Percentiles rank a stretch among this genome's conserved stretches.
Evolutionary conservation across 2,113 vertebrate genomes (phyloP).

Genomic region (Empidonax alnorum): DNA sequence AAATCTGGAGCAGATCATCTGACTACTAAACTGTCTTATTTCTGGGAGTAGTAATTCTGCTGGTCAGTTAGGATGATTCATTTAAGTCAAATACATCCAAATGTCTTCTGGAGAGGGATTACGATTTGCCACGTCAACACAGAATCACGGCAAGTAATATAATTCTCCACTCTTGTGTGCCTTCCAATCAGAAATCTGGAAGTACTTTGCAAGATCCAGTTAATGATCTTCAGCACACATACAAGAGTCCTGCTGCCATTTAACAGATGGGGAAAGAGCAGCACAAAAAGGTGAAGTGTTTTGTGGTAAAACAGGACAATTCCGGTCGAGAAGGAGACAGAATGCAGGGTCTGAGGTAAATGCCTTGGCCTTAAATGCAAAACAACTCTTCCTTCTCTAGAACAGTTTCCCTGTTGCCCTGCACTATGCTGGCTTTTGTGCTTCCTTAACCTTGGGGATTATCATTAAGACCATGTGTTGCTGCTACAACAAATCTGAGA

Average conservation of each 20-base stretch:
- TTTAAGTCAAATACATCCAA: slow-evolving; percentile 11
- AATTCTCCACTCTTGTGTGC: neutral
- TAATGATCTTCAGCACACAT: slow-evolving; percentile 1
- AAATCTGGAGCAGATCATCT: neutral
- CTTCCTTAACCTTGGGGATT: slow-evolving; percentile 21
- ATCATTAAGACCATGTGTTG: slow-evolving; percentile 29
- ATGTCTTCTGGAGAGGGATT: neutral
- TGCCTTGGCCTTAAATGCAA: neutral
- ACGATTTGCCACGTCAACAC: neutral
- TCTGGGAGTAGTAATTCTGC: neutral
- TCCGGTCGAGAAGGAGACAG: neutral
- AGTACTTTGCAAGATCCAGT: neutral
- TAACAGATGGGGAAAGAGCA: neutral
- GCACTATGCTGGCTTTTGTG: neutral
- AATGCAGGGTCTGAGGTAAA: neutral
- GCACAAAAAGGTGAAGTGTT: neutral
- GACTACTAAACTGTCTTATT: neutral
- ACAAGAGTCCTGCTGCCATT: neutral
- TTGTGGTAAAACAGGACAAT: neutral
- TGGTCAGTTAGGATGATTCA: neutral
- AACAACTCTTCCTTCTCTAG: neutral
- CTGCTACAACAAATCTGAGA: slow-evolving; percentile 24
- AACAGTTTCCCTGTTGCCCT: neutral
- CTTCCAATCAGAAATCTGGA: slow-evolving; percentile 33
- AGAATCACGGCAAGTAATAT: neutral